These are phyloP conservation scores for Nesometra sesokonis DNA, from an alignment of 35 echinoderm and acorn worm species.

Conservation along the genomic window DNA sequence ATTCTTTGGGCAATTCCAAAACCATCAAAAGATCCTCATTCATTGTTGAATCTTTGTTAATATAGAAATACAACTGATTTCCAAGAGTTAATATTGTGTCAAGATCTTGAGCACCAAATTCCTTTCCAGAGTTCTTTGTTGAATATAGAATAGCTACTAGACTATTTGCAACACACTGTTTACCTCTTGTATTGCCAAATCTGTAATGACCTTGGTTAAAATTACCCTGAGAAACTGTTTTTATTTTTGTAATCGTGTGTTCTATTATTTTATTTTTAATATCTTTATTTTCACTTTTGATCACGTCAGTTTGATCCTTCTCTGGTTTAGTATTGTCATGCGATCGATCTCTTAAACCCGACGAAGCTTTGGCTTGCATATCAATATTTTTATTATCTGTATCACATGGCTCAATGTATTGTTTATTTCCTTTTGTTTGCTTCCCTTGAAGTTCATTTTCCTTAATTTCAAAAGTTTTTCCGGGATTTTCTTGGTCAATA, in stretches of 20 bases:
- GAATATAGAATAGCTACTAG: constrained; percentile 23
- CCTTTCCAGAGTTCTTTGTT: constrained; percentile 8
- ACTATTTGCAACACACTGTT: constrained; percentile 27
- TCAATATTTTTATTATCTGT: too few species aligned
- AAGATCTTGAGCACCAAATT: constrained; percentile 3
- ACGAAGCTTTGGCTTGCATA: too few species aligned
- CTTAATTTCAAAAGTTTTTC: too few species aligned
- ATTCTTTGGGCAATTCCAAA: constrained; percentile 17
- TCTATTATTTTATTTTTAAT: not conserved
- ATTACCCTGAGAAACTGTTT: constrained; percentile 12
- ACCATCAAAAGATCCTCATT: constrained; percentile 22
- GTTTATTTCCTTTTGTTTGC: too few species aligned
- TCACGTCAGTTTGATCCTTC: too few species aligned
- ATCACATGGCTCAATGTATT: too few species aligned
- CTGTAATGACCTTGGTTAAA: constrained; percentile 19
- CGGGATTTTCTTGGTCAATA: too few species aligned
- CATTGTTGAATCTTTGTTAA: constrained; percentile 25
- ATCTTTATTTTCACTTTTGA: not conserved
- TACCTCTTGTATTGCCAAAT: not conserved
- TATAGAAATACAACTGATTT: constrained; percentile 18
- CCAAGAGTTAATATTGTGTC: constrained; percentile 25
- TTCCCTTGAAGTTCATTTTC: too few species aligned
- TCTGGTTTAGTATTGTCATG: too few species aligned
- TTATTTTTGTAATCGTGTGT: not conserved
- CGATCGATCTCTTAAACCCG: too few species aligned